Conservation (phyloP, 2,888 invertebrate genomes). For the Aleiodes testaceus region DNA sequence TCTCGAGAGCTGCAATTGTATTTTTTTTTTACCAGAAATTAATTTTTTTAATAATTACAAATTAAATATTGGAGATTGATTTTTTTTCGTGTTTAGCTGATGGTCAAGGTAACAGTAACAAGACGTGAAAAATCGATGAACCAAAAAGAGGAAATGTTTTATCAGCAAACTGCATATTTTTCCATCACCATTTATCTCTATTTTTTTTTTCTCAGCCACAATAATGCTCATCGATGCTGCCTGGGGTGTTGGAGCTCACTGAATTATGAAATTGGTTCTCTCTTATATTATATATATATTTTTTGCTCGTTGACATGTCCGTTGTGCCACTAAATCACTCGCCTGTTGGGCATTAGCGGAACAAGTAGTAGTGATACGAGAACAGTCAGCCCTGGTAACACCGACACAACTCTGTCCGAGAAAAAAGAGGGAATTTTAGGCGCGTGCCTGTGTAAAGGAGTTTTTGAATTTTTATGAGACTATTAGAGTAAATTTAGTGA, state of each 20-base stretch:
- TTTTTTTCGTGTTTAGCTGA: conserved; percentile 22
- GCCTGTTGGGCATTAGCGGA: conserved; percentile 26
- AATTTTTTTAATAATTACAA: too few species aligned
- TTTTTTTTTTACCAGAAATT: too few species aligned
- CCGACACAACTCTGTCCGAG: not conserved
- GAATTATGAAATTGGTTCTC: conserved; percentile 43
- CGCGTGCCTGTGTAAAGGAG: not conserved
- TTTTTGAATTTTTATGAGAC: conserved; percentile 44
- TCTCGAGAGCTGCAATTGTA: too few species aligned
- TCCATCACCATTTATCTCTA: conserved; percentile 30
- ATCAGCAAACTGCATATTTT: conserved; percentile 17
- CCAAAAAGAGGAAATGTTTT: not conserved
- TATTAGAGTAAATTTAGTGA: conserved; percentile 46
- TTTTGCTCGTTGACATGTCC: conserved; percentile 45
- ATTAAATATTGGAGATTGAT: conserved; percentile 27
- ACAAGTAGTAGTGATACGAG: conserved; percentile 23
- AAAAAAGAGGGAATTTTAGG: not conserved
- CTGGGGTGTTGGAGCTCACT: conserved; percentile 12
- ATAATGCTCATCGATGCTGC: conserved; percentile 2
- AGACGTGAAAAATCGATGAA: conserved; percentile 24
- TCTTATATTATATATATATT: conserved; percentile 28
- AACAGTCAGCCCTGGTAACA: not conserved
- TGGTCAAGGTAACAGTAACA: conserved; percentile 30
- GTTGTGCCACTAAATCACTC: conserved; percentile 45
- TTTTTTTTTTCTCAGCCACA: conserved; percentile 4